These are phyloP conservation scores for Troides oblongomaculatus DNA, from an alignment of 2,888 invertebrate genomes.

Conservation along the genomic window DNA sequence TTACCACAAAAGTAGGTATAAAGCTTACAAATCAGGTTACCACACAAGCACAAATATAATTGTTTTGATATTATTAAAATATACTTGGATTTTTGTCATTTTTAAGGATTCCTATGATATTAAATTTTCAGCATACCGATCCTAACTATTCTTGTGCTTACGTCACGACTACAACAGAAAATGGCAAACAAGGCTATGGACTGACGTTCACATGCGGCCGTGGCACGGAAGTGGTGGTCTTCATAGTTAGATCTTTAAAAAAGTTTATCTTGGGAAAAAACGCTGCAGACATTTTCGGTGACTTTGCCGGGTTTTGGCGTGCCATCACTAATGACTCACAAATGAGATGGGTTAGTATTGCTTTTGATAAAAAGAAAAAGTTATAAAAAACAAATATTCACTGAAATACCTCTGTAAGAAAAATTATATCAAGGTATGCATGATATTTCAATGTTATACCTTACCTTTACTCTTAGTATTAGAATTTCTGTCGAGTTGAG, in stretches of 20 bases:
- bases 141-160: conserved; percentile 96
- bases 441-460: too few relatives aligned
- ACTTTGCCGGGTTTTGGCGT: conserved; percentile 91
- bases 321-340: conserved; percentile 92
- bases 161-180: conserved; percentile 86
- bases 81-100: not conserved
- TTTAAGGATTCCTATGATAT: not conserved
- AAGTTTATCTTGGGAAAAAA: conserved; percentile 85
- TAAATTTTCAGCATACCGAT: conserved; percentile 84
- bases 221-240: conserved; percentile 92
- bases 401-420: too few relatives aligned
- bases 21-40: too few relatives aligned
- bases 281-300: conserved; percentile 84
- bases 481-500: too few relatives aligned
- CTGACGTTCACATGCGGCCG: conserved; percentile 93
- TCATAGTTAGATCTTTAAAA: conserved; percentile 86
- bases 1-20: too few relatives aligned
- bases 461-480: too few relatives aligned
- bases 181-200: conserved; percentile 86
- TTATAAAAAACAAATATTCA: too few relatives aligned
- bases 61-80: too few relatives aligned
- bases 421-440: too few relatives aligned
- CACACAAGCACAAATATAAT: too few relatives aligned
- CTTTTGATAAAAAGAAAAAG: not conserved
- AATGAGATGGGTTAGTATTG: conserved; percentile 88